A percentile compares a stretch with the other conserved stretches of the same genome.
phyloP scores from a whole-genome alignment of 2,797 vertebrate species.

The Sarcoramphus papa region DNA sequence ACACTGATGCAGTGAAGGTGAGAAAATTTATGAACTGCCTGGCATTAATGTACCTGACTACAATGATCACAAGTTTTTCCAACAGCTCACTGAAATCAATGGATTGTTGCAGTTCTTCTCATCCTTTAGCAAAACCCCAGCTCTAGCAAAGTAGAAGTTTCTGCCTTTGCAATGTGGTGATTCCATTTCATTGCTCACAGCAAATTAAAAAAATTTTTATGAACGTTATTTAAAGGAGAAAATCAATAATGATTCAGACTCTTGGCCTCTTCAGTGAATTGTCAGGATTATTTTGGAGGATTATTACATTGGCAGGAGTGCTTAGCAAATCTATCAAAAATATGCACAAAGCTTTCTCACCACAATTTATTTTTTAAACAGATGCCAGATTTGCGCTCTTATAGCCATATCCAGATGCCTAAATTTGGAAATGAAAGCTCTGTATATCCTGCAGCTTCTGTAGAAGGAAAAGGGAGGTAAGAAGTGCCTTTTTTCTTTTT shows the following conservation, averaged over 20 bases:
- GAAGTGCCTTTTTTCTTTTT: background rate
- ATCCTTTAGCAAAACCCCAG: background rate
- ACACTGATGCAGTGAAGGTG: background rate
- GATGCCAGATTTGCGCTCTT: background rate
- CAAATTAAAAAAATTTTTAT: slow-evolving; percentile 34
- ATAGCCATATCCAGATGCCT: background rate
- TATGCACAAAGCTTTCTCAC: background rate
- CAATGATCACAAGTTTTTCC: background rate
- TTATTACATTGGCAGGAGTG: background rate
- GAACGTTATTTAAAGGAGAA: slow-evolving; percentile 44
- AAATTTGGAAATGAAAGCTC: background rate
- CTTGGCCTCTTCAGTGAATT: background rate
- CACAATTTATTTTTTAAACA: background rate
- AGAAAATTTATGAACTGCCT: background rate
- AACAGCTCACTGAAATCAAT: slow-evolving; percentile 1
- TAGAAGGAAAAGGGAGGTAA: background rate
- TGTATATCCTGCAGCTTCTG: background rate
- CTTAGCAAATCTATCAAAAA: background rate
- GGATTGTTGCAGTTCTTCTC: background rate
- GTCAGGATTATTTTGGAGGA: background rate
- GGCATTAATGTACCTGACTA: background rate
- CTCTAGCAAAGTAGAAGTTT: background rate
- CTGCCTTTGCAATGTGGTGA: background rate
- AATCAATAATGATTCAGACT: slow-evolving; percentile 27
- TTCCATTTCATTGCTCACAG: background rate